Evolutionary conservation across 2,113 vertebrate species (phyloP).

Genomic region (Ceratotherium simum): DNA sequence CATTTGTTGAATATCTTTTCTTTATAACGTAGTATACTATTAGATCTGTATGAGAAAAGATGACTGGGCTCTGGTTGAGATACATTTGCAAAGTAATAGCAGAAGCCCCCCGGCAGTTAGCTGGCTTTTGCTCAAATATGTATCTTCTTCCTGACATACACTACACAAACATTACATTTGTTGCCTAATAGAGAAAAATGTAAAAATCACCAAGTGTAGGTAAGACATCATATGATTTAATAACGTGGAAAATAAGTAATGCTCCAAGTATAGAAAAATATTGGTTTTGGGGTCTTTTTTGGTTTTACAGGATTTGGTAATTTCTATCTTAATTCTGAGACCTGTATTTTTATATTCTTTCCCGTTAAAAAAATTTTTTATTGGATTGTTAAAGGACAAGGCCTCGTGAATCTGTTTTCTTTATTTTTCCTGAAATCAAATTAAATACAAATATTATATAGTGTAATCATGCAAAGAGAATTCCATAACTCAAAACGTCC

Average conservation of each 20-base stretch:
- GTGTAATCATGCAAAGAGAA: not conserved
- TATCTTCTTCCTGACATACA: not conserved
- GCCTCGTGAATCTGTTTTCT: not conserved
- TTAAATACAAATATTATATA: not conserved
- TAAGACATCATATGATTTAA: not conserved
- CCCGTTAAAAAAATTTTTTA: not conserved
- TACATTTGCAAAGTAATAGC: not conserved
- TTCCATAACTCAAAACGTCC: not conserved
- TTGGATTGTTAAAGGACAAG: not conserved
- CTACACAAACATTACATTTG: not conserved
- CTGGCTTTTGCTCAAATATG: not conserved
- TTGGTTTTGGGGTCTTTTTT: not conserved
- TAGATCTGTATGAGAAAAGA: not conserved
- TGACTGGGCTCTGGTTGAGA: accelerated
- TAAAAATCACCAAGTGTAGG: not conserved
- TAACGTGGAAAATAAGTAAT: not conserved
- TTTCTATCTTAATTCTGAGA: not conserved
- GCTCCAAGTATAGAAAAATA: not conserved
- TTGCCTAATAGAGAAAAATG: not conserved
- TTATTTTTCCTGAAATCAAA: not conserved
- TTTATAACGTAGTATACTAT: not conserved
- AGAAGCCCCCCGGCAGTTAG: accelerated
- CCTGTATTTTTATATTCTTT: not conserved
- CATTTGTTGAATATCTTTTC: not conserved
- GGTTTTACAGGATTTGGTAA: not conserved